A percentile compares a stretch with the other conserved stretches of the same genome.
These are phyloP conservation scores for Trachops cirrhosus DNA, from an alignment of 2,797 vertebrate species.

Conservation along the genomic window DNA sequence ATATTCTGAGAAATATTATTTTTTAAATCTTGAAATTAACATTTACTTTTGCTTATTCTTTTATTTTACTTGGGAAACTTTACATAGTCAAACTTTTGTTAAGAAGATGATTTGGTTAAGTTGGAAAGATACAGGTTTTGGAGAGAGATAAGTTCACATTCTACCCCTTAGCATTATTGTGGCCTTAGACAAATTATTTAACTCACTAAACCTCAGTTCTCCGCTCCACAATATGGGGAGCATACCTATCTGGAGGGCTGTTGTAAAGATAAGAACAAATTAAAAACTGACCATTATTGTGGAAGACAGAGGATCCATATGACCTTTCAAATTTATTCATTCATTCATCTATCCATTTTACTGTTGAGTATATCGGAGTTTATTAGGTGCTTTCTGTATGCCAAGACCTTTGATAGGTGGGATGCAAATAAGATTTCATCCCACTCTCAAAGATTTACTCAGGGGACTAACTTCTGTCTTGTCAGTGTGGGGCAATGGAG, in stretches of 20 bases:
- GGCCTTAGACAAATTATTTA: background rate
- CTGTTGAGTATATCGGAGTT: background rate
- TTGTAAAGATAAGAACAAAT: background rate
- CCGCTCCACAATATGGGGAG: background rate
- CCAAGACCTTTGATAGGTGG: background rate
- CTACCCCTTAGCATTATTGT: background rate
- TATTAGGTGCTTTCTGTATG: background rate
- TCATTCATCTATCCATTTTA: background rate
- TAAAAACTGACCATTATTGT: background rate
- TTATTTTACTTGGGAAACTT: slow-evolving; percentile 16
- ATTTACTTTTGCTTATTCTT: slow-evolving; percentile 1
- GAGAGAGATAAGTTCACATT: background rate
- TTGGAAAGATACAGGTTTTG: background rate
- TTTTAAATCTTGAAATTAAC: slow-evolving; percentile 9
- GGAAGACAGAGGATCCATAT: background rate
- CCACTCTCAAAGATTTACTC: background rate
- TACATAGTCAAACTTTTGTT: background rate
- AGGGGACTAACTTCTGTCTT: background rate
- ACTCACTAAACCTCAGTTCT: background rate
- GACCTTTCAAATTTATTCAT: background rate
- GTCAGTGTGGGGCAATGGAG: background rate
- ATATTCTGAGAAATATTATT: background rate
- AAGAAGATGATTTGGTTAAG: background rate
- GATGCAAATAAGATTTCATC: background rate
- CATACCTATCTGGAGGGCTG: background rate